phyloP scores from a whole-genome alignment of 1,140 invertebrate species.

The Cecropterus lyciades region DNA sequence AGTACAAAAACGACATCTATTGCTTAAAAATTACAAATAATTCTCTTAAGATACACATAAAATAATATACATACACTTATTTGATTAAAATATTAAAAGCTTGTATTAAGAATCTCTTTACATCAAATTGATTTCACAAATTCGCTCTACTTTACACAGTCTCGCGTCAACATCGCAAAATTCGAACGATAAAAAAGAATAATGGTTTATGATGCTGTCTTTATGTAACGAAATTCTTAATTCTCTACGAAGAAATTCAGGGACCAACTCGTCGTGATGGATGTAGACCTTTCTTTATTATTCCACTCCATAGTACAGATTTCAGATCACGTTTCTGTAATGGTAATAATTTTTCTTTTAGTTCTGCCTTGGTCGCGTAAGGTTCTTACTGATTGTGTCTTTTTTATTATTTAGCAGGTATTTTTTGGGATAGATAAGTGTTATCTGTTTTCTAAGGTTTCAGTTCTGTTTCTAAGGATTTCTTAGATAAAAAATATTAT shows the following conservation, averaged over 20 bases:
- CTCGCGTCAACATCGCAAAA: not conserved
- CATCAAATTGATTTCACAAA: not conserved
- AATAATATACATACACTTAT: too few species aligned
- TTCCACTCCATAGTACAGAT: slow-evolving; percentile 20
- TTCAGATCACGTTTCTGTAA: slow-evolving; percentile 33
- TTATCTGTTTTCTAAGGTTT: not conserved
- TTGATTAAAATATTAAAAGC: too few species aligned
- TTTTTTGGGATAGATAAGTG: not conserved
- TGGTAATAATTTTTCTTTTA: slow-evolving; percentile 36
- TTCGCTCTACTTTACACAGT: not conserved
- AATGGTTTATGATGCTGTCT: not conserved
- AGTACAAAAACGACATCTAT: too few species aligned
- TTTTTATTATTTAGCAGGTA: slow-evolving; percentile 27
- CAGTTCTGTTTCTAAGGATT: too few species aligned
- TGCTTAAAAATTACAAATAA: too few species aligned
- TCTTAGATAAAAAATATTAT: too few species aligned
- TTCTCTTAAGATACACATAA: too few species aligned
- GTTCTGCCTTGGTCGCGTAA: slow-evolving; percentile 12
- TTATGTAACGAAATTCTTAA: slow-evolving; percentile 7
- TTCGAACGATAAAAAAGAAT: slow-evolving; percentile 1
- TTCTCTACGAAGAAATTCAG: not conserved
- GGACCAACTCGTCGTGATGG: slow-evolving; percentile 9
- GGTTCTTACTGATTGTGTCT: slow-evolving; percentile 5
- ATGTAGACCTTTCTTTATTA: slow-evolving; percentile 27
- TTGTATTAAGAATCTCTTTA: too few species aligned